Percentiles rank a stretch among this genome's conserved stretches.
phyloP scores from a whole-genome alignment of 2,113 vertebrate genomes.

The Aythya baeri region DNA sequence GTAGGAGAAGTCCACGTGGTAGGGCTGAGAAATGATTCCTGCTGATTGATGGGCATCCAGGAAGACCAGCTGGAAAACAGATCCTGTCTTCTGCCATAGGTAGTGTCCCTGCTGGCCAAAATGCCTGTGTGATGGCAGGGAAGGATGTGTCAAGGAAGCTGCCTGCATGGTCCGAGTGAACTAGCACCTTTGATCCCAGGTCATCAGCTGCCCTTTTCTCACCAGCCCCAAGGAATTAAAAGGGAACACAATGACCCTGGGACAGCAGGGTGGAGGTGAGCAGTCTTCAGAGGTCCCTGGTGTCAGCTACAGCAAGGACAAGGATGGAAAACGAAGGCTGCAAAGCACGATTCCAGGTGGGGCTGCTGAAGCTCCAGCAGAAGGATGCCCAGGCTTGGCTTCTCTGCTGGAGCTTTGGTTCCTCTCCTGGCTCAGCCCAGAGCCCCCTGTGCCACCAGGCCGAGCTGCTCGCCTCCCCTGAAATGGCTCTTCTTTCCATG shows the following conservation, averaged over 20 bases:
- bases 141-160: neutral
- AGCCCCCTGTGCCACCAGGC: no score
- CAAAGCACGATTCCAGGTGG: no score
- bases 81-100: neutral
- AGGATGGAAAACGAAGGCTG: no score
- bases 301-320: no score
- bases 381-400: no score
- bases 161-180: neutral
- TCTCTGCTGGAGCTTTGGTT: no score
- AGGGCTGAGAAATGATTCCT: neutral
- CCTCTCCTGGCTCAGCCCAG: no score
- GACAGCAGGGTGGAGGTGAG: neutral
- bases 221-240: neutral
- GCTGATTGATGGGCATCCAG: neutral
- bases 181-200: neutral
- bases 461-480: no score
- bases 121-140: neutral
- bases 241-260: neutral
- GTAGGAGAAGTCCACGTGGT: neutral
- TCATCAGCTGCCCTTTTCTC: neutral
- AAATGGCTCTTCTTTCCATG: no score
- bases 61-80: neutral
- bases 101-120: neutral
- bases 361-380: no score
- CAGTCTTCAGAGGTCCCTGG: neutral